Evolutionary conservation across 2,888 invertebrate genomes (phyloP), one percentile per base, ranked within the genome.

Genomic region (Augiades crinisus): DNA sequence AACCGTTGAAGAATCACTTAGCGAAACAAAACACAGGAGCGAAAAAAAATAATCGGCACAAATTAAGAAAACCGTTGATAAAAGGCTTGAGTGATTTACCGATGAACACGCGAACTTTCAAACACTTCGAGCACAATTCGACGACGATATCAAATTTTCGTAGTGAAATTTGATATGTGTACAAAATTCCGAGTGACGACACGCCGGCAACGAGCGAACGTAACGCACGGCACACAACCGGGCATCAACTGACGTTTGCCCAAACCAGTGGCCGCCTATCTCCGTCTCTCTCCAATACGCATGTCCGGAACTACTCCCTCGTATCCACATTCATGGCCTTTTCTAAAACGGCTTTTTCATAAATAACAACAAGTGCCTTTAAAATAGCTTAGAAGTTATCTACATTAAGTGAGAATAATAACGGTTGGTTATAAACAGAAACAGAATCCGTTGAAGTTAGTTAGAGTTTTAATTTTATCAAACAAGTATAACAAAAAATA

Each of bases 131-230:
- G 58, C 84, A 87, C 86, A 79, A 78, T 72, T 75, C 70, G 78
- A 88, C 88, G 72, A 88, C 88, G 61, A 84, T 86, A 88, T 84
- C 87, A 84, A 88, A 87, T 81, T 89, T 88, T 83, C 79, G 70
- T 81, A 81, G 78, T 81, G 82, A 88, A 89, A 89, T 85, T 85
- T 79, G 87, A 89, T 87, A 88, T 83, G 88, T 88, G 88, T 81
- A 78, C 78, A 68, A 71, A 69, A 68, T 76, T 70, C 70, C 67
- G 67, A 63, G 59, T 62, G 52, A 49, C 50, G 57, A 63, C 57
- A 57, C 61, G 63, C 60, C 59, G 59, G 56, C 61, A 55, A 49
- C 27, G 14, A 16, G 46, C 55, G 44, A 58, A 72, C 68, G 64
- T 71, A 59, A 70, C 87, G 68, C 73, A 62, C 80, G 64, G 65